Base-by-base conservation (phyloP, 2,888 invertebrate genomes). In the Leptarthrus brevirostris region DNA sequence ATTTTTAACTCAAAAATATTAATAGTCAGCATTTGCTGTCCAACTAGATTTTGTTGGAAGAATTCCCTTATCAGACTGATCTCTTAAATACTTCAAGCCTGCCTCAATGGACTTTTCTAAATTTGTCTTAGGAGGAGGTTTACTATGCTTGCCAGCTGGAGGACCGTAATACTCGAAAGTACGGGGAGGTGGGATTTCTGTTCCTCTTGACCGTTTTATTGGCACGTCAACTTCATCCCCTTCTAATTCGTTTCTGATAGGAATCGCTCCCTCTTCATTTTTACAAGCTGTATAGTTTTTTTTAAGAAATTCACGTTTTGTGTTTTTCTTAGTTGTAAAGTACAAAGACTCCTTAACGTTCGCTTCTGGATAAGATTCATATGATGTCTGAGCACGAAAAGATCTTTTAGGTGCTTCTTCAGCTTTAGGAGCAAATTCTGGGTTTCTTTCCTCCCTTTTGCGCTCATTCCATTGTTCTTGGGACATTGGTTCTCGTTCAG, bases 371-470 rank as follows among this genome's bases (percentile, higher is more conserved):
- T 6, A 18, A 18, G 49, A 30, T 24, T 52, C n/a, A 49, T 52
- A 8, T 2, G 52, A 14, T 14, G 18, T 16, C n/a, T 56, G 70
- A n/a, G 58, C 44, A 36, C 80, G 86, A 86, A 79, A 87, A 83
- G 40, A 82, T 77, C 73, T 70, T 10, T 22, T 49, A 10, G 56
- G 26, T 16, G 75, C 49, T 14, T 82, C 80, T 0, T 77, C 71
- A 2, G 78, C 58, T 2, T 70, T 87, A 3, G 96, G 96, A 0
- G 93, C 95, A 85, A 96, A 96, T 82, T 95, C 94, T 0, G 87
- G 81, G 22, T 87, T 86, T 77, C 96, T 87, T 80, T 93, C 91
- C 70, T 86, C 86, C 77, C 96, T 87, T 81, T 93, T 90, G 79
- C 92, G 90, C 30, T 83, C 82, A 74, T 85, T 85, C 85, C 85